A percentile compares a stretch with the other conserved stretches of the same genome.
Conservation (phyloP, 2,113 vertebrate species). For the Pedetes capensis region DNA sequence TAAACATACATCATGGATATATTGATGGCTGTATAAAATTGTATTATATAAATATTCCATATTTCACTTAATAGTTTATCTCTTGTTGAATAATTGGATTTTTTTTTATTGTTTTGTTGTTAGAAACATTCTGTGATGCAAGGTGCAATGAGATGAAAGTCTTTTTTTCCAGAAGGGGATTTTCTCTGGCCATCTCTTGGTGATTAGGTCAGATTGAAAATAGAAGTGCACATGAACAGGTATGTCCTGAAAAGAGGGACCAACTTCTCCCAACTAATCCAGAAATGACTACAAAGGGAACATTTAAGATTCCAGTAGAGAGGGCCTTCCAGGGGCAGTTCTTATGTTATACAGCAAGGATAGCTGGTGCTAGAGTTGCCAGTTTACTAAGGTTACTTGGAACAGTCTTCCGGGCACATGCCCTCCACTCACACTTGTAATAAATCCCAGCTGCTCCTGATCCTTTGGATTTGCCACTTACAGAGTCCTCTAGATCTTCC, state of each 20-base stretch:
- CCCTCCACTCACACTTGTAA: conserved; percentile 29
- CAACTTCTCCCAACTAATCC: background rate
- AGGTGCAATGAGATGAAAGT: background rate
- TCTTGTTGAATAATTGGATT: background rate
- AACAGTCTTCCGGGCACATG: background rate
- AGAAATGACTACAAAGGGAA: background rate
- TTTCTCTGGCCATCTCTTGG: background rate
- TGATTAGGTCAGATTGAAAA: background rate
- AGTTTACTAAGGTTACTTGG: background rate
- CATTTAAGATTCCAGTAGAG: background rate
- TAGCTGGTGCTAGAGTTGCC: background rate
- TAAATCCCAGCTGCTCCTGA: conserved; percentile 30
- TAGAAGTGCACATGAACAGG: background rate
- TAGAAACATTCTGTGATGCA: background rate
- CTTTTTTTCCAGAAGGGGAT: background rate
- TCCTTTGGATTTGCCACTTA: background rate
- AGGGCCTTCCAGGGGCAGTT: background rate
- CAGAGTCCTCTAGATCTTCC: background rate
- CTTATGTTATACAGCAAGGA: background rate
- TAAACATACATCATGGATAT: background rate
- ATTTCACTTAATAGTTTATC: conserved; percentile 9
- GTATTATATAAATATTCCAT: background rate
- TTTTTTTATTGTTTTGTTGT: background rate
- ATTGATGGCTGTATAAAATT: background rate
- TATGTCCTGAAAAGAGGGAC: background rate